Conservation (phyloP, 2,888 invertebrate genomes). For the Cheilosia grossa region DNA sequence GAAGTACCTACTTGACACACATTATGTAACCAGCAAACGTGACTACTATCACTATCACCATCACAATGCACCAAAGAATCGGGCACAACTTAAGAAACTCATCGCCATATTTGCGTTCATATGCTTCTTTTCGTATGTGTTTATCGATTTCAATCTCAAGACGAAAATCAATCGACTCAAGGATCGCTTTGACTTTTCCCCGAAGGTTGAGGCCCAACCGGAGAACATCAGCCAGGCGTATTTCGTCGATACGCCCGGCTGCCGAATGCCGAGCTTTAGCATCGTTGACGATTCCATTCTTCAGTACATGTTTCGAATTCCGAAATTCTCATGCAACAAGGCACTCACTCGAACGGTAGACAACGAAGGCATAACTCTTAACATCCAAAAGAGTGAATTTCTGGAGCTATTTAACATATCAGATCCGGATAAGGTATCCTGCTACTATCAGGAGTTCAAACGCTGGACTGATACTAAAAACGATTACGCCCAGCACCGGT, state of each 20-base stretch:
- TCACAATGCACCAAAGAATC: constrained; percentile 79
- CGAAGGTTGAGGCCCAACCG: constrained; percentile 78
- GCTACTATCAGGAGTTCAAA: constrained; percentile 79
- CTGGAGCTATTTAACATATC: constrained; percentile 78
- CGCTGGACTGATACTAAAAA: constrained; percentile 78
- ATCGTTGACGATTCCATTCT: constrained; percentile 80
- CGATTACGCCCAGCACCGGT: constrained; percentile 76
- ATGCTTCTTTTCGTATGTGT: constrained; percentile 81
- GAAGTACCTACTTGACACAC: constrained; percentile 80
- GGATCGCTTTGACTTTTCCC: constrained; percentile 81
- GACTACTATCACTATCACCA: constrained; percentile 81
- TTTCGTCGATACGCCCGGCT: constrained; percentile 82
- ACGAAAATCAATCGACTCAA: constrained; percentile 79
- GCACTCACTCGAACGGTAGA: constrained; percentile 78
- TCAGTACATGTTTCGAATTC: constrained; percentile 79
- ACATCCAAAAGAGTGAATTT: constrained; percentile 78
- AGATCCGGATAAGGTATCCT: constrained; percentile 77
- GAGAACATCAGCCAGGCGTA: constrained; percentile 80
- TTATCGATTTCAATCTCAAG: constrained; percentile 81
- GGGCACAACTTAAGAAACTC: constrained; percentile 80
- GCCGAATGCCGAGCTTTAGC: constrained; percentile 82
- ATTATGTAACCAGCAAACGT: constrained; percentile 81
- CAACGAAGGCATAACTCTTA: constrained; percentile 77
- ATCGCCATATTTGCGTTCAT: constrained; percentile 79
- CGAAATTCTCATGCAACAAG: constrained; percentile 78